Conservation (phyloP, 2,888 invertebrate species). For the Diarsia dahlii region DNA sequence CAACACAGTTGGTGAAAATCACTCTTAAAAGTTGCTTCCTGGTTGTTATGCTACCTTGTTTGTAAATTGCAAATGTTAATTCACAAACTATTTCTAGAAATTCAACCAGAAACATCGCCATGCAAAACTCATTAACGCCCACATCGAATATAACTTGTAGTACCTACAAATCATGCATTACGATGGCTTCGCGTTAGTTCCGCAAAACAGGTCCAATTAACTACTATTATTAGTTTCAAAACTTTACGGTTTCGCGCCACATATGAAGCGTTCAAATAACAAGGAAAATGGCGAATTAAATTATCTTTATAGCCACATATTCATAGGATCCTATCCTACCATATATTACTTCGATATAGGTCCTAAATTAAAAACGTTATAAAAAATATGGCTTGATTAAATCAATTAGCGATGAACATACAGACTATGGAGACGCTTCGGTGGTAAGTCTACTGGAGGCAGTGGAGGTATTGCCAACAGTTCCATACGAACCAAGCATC, state of each 20-base stretch:
- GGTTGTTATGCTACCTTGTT: neutral
- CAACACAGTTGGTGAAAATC: too few species aligned
- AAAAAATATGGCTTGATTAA: conserved; percentile 11
- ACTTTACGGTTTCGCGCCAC: conserved; percentile 24
- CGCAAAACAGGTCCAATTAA: conserved; percentile 57
- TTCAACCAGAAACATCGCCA: conserved; percentile 8
- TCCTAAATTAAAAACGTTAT: too few species aligned
- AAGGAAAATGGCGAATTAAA: conserved; percentile 49
- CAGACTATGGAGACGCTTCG: neutral
- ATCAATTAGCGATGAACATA: conserved; percentile 15
- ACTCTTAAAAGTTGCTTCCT: too few species aligned
- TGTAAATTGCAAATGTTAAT: neutral
- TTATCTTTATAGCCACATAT: neutral
- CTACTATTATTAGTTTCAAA: conserved; percentile 52
- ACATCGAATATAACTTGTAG: conserved; percentile 19
- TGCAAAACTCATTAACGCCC: conserved; percentile 25
- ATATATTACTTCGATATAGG: too few species aligned
- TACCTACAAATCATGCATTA: conserved; percentile 50
- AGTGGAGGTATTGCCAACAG: too few species aligned
- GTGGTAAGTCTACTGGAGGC: neutral
- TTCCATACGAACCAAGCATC: neutral
- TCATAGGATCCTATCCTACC: neutral
- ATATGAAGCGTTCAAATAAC: conserved; percentile 26
- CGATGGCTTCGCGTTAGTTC: conserved; percentile 51
- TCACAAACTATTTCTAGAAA: conserved; percentile 14